Percentiles rank a stretch among this genome's conserved stretches.
These are phyloP conservation scores for Chroicocephalus ridibundus DNA, from an alignment of 2,113 vertebrate species.

Conservation along the genomic window DNA sequence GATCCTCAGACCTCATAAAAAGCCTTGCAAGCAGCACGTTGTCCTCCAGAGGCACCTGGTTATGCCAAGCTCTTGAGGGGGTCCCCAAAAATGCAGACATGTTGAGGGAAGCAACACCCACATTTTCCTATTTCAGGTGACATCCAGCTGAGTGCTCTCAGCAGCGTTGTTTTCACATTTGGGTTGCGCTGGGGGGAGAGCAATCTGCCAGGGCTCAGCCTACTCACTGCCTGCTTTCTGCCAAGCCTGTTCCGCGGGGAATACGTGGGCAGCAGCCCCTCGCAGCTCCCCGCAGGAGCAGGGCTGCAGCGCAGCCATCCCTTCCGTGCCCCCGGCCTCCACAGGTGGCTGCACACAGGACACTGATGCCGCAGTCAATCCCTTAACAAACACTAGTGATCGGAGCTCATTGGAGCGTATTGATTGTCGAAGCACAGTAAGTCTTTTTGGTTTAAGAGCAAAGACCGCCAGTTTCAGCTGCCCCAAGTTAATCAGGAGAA, in stretches of 20 bases:
- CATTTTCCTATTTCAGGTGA: not conserved
- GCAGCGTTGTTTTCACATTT: not conserved
- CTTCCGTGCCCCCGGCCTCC: rapidly evolving
- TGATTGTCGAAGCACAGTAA: not conserved
- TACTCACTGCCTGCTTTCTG: slow-evolving; percentile 25
- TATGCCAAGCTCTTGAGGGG: not conserved
- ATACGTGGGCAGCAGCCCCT: not conserved
- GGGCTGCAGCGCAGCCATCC: not conserved
- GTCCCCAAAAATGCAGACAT: not conserved
- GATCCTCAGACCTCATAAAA: not conserved
- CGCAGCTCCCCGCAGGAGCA: not conserved
- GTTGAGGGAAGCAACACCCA: not conserved
- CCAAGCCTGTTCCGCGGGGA: not conserved
- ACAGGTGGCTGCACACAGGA: not conserved
- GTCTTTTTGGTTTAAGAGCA: not conserved
- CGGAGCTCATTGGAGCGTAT: rapidly evolving
- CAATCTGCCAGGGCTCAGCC: slow-evolving; percentile 43
- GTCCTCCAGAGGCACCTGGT: not conserved
- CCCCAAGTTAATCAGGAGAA: not conserved
- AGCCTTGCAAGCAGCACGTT: not conserved
- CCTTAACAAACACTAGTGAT: not conserved
- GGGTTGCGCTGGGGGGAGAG: slow-evolving; percentile 22
- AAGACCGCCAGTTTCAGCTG: not conserved
- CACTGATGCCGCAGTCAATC: not conserved
- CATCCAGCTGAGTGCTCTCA: not conserved